A percentile compares a stretch with the other conserved stretches of the same genome.
These are phyloP conservation scores for Pogonomyrmex barbatus DNA, from an alignment of 1,140 invertebrate genomes.

Conservation along the genomic window DNA sequence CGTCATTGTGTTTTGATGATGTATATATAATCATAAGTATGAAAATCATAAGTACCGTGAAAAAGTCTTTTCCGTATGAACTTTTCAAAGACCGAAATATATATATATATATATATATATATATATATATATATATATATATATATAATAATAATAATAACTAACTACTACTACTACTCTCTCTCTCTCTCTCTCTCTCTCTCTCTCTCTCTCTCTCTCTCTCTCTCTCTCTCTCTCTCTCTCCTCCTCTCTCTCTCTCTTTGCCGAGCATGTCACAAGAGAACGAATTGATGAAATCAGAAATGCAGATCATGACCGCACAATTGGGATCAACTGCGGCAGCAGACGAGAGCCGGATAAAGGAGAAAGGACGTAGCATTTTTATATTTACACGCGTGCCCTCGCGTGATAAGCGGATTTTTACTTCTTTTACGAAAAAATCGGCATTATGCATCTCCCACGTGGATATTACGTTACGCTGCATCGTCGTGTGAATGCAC, in stretches of 20 bases:
- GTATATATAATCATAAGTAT: too few species aligned
- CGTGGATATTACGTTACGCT: conserved; percentile 20
- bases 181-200: too few species aligned
- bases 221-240: conserved; percentile 20
- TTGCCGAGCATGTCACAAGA: conserved; percentile 65
- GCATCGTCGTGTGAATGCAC: conserved; percentile 16
- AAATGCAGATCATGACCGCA: conserved; percentile 80
- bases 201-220: too few species aligned
- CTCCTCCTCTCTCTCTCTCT: conserved; percentile 33
- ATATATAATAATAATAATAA: too few species aligned
- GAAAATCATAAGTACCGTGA: conserved; percentile 22
- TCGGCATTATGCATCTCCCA: conserved; percentile 39
- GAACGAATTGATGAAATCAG: conserved; percentile 80
- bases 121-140: too few species aligned
- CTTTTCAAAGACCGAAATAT: conserved; percentile 65
- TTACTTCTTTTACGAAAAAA: conserved; percentile 29
- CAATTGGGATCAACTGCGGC: conserved; percentile 75
- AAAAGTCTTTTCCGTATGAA: conserved; percentile 56
- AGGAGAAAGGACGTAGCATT: conserved; percentile 4
- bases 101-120: too few species aligned
- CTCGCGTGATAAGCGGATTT: conserved; percentile 76
- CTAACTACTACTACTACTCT: too few species aligned
- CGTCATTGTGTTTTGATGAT: too few species aligned
- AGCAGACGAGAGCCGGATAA: conserved; percentile 21
- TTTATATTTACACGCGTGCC: conserved; percentile 38